phyloP scores from a whole-genome alignment of 1,140 invertebrate genomes.

The Trichomalopsis sarcophagae region DNA sequence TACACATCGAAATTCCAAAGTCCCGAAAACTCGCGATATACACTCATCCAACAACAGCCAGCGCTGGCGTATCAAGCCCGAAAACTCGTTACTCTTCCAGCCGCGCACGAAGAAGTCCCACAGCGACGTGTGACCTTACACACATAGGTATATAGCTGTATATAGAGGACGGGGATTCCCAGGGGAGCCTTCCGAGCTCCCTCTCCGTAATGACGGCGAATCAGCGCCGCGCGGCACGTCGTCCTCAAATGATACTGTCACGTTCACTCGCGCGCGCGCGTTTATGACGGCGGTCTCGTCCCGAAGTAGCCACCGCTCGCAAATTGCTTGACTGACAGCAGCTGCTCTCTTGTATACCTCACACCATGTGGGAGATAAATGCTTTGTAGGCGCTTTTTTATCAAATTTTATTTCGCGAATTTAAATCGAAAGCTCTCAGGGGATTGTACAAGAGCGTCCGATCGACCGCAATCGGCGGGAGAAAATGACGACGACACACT shows the following conservation, averaged over 20 bases:
- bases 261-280: background rate
- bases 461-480: background rate
- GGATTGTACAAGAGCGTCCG: too few species aligned
- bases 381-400: too few species aligned
- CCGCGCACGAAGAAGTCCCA: background rate
- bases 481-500: background rate
- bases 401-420: too few species aligned
- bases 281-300: background rate
- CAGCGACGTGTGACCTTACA: background rate
- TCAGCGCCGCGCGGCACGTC: background rate
- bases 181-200: constrained; percentile 5
- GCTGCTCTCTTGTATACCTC: background rate
- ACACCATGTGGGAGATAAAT: background rate
- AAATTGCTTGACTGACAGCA: constrained; percentile 21
- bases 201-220: constrained; percentile 20
- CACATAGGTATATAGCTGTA: too few species aligned
- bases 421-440: too few species aligned
- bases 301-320: background rate
- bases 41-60: background rate
- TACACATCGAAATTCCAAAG: background rate
- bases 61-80: background rate
- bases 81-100: constrained; percentile 1
- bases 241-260: constrained; percentile 9
- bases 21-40: background rate
- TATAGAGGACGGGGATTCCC: background rate